Conservation (phyloP, 1,140 invertebrate species). For the Drosophila baimaii region DNA sequence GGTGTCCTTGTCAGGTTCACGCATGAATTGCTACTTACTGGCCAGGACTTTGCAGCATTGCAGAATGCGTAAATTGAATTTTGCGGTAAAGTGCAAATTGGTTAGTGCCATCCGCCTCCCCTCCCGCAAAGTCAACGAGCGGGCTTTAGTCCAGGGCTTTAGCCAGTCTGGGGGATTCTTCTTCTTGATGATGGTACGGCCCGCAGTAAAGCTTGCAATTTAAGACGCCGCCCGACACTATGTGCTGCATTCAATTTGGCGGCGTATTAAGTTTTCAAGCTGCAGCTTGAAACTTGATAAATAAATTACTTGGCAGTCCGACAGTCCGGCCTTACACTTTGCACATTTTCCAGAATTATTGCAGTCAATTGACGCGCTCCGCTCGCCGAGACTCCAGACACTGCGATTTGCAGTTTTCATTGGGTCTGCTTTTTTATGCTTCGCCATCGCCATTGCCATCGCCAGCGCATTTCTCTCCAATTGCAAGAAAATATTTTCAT, state of each 20-base stretch:
- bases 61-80: constrained; percentile 64
- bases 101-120: constrained; percentile 5
- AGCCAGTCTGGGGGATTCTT: neutral
- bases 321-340: constrained; percentile 63
- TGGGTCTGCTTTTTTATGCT: constrained; percentile 40
- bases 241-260: constrained; percentile 73
- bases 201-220: constrained; percentile 11
- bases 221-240: constrained; percentile 23
- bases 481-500: constrained; percentile 73
- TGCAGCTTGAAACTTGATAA: constrained; percentile 81
- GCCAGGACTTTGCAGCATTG: constrained; percentile 49
- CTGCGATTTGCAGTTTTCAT: constrained; percentile 62
- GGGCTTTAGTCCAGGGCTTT: constrained; percentile 1
- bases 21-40: constrained; percentile 56
- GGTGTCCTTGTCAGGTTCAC: constrained; percentile 63
- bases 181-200: constrained; percentile 6
- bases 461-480: constrained; percentile 18
- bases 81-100: constrained; percentile 56
- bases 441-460: neutral
- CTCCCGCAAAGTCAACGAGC: constrained; percentile 23
- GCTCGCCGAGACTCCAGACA: constrained; percentile 30
- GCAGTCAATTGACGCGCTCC: constrained; percentile 77
- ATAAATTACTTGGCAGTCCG: constrained; percentile 74
- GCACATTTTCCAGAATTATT: constrained; percentile 78
- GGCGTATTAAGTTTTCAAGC: constrained; percentile 80